Evolutionary conservation across 1,140 invertebrate species (phyloP), one percentile per base, ranked within the genome.

Genomic region (Drosophila subobscura): DNA sequence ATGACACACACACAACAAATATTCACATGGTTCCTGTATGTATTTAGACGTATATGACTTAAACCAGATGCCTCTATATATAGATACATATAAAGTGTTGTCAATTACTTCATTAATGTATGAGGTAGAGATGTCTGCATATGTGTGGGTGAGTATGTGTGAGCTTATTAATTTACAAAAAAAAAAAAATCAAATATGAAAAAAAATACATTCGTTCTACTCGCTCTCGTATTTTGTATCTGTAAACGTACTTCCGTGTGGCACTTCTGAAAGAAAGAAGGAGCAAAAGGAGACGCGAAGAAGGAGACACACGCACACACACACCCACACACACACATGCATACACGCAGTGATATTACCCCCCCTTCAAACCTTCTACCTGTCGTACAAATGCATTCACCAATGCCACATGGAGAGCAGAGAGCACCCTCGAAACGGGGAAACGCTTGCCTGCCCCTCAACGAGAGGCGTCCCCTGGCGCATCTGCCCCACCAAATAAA

Each of bases 41-140:
- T 84, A 79, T 76, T 80, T 67, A 74, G 56, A 80, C 61, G 68
- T 76, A 73, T 72, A 83, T 78, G 71, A 79, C 54, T 61, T 84
- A 77, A 67, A 61, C 64, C 33, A 78, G 72, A 73, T 80, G 60
- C 78, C 68, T 58, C 73, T 78, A 75, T 79, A 70, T 66, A 76
- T 76, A 79, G 77, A 75, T 79, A 63, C 59, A 77, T 80, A 73
- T 86, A 74, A 86, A 86, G 83, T 86, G 83, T 86, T 86, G 83
- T 84, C 83, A 88, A 88, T 88, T 88, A 88, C 83, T 88, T 88
- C 84, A 88, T 88, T 88, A 86, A 77, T 86, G 81, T 86, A 86
- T 86, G 81, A 86, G 81, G 81, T 86, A 86, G 81, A 86, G 83
- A 86, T 86, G 83, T 86, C 83, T 86, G 83, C 83, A 86, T 86